A percentile compares a stretch with the other conserved stretches of the same genome.
Evolutionary conservation across 2,888 invertebrate genomes (phyloP).

Genomic region (Agrotis segetum): DNA sequence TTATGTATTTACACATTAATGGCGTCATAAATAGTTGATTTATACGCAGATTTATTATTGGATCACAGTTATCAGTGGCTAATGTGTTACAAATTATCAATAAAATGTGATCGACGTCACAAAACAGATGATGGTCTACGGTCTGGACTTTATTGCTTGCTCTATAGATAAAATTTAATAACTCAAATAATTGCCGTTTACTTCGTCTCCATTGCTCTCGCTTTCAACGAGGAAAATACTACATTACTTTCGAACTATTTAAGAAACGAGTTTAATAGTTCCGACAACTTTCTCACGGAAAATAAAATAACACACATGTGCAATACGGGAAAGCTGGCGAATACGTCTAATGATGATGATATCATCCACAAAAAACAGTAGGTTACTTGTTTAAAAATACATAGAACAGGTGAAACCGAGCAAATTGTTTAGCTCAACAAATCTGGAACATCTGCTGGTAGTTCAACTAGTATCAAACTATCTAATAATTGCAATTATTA

Average conservation of each 20-base stretch:
- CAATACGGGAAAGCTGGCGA: conserved; percentile 58
- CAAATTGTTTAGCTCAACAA: conserved; percentile 75
- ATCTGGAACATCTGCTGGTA: conserved; percentile 74
- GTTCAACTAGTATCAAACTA: conserved; percentile 50
- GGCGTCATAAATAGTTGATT: conserved; percentile 64
- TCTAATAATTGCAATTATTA: conserved; percentile 54
- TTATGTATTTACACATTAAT: conserved; percentile 58
- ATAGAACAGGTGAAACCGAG: conserved; percentile 75
- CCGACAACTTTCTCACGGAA: conserved; percentile 54
- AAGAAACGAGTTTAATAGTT: conserved; percentile 30
- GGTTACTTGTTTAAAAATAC: conserved; percentile 76
- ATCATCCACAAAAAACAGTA: conserved; percentile 71
- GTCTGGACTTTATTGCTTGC: conserved; percentile 15
- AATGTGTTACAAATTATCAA: conserved; percentile 39
- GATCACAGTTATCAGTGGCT: conserved; percentile 55
- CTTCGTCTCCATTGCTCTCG: conserved; percentile 7
- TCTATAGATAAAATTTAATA: conserved; percentile 33
- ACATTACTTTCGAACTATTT: conserved; percentile 18
- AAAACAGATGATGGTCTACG: conserved; percentile 12
- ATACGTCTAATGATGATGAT: conserved; percentile 72
- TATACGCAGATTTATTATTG: conserved; percentile 65
- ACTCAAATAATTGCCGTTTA: conserved; percentile 18
- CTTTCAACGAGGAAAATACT: conserved; percentile 16
- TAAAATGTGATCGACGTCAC: conserved; percentile 35
- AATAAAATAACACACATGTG: conserved; percentile 51